Percentiles rank a stretch among this genome's conserved stretches.
Evolutionary conservation across 2,797 vertebrate genomes (phyloP).

Genomic region (Falco naumanni): DNA sequence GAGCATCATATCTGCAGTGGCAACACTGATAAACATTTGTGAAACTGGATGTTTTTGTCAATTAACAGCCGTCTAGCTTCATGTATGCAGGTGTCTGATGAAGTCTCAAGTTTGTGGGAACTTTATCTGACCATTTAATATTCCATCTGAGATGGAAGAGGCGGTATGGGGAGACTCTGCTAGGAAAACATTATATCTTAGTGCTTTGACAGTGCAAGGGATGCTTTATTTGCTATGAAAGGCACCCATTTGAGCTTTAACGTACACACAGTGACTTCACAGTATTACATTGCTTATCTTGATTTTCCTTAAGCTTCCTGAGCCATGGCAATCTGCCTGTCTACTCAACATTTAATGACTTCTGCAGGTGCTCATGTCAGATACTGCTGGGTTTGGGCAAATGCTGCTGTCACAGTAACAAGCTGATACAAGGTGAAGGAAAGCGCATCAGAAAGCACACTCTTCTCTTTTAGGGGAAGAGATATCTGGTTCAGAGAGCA

Average conservation of each 20-base stretch:
- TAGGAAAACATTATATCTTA: background rate
- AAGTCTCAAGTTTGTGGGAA: background rate
- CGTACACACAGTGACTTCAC: background rate
- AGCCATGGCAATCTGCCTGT: background rate
- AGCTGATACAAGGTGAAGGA: background rate
- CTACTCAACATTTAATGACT: background rate
- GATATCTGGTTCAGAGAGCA: conserved; percentile 95
- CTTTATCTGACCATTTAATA: background rate
- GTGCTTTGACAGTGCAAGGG: background rate
- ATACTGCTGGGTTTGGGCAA: background rate
- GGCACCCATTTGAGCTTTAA: background rate
- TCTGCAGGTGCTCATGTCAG: background rate
- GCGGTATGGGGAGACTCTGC: background rate
- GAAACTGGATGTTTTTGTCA: background rate
- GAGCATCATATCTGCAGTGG: background rate
- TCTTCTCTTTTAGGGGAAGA: conserved; percentile 87
- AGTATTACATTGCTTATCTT: background rate
- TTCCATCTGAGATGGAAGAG: background rate
- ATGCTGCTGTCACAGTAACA: background rate
- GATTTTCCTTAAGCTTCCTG: background rate
- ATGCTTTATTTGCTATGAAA: background rate
- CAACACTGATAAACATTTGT: background rate
- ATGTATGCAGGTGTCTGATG: background rate
- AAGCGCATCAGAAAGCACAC: background rate
- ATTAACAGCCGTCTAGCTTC: background rate